Evolutionary conservation across 2,888 invertebrate species (phyloP).

Genomic region (Philhelius pedissequus): DNA sequence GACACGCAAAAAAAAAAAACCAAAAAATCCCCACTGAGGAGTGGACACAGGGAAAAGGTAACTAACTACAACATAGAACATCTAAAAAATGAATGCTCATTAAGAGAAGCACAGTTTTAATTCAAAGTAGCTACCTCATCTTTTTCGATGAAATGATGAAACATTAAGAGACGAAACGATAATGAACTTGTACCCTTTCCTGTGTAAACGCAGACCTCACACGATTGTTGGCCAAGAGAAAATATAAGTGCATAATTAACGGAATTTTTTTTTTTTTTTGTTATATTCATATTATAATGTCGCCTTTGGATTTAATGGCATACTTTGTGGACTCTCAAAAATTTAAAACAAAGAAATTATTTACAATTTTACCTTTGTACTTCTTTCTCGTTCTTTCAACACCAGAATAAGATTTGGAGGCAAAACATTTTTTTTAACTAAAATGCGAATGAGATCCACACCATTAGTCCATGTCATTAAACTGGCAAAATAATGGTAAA

Average conservation of each 20-base stretch:
- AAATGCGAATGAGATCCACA: no score
- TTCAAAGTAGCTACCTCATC: not conserved
- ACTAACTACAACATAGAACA: not conserved
- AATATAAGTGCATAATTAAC: slow-evolving; percentile 5
- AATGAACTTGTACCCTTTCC: slow-evolving; percentile 42
- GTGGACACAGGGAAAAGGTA: not conserved
- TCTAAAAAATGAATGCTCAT: not conserved
- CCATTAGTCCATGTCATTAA: no score
- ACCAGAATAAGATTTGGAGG: no score
- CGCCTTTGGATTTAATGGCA: not conserved
- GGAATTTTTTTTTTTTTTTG: not conserved
- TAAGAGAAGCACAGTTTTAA: slow-evolving; percentile 5
- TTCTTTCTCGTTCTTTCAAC: no score
- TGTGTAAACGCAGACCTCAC: slow-evolving; percentile 33
- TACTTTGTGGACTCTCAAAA: no score
- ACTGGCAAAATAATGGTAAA: no score
- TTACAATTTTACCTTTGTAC: no score
- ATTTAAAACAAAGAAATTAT: no score
- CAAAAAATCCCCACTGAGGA: not conserved
- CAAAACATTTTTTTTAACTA: no score
- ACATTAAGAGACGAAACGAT: not conserved
- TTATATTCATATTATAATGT: not conserved
- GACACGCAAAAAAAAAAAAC: not conserved
- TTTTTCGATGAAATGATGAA: not conserved
- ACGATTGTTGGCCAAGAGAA: slow-evolving; percentile 12